Conservation (phyloP, 2,113 vertebrate species). For the Seriola aureovittata region DNA sequence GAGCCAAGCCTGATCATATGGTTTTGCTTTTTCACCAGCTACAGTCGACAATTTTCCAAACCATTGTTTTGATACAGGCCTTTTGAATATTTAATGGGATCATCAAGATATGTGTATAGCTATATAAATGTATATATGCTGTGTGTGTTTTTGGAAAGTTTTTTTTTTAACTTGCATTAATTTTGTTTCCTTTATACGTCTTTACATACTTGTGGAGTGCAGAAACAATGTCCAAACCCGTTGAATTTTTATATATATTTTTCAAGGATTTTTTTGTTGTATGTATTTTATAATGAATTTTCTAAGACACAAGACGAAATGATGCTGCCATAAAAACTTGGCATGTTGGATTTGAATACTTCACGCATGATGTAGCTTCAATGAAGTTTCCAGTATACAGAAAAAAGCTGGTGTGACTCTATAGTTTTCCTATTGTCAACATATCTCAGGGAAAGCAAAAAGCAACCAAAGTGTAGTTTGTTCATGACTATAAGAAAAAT, state of each 20-base stretch:
- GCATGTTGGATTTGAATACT: conserved; percentile 1
- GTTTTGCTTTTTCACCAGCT: conserved; percentile 34
- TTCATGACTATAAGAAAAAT: neutral
- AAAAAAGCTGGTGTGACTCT: neutral
- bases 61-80: no score
- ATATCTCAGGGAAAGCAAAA: neutral
- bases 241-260: no score
- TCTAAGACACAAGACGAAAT: neutral
- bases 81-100: no score
- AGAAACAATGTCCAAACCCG: no score
- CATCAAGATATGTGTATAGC: no score
- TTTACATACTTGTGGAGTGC: neutral
- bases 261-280: no score
- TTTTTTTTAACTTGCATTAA: neutral
- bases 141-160: neutral
- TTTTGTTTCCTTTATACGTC: neutral
- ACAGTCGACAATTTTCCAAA: conserved; percentile 29
- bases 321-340: neutral
- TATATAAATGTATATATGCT: no score
- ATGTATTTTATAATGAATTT: no score
- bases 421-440: neutral
- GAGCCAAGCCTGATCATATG: conserved; percentile 39
- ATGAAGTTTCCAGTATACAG: conserved; percentile 24
- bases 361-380: conserved; percentile 41
- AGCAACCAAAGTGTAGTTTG: no score